Evolutionary conservation across 2,113 vertebrate species (phyloP), one percentile per base, ranked within the genome.

Genomic region (Paraplagusia blochii): DNA sequence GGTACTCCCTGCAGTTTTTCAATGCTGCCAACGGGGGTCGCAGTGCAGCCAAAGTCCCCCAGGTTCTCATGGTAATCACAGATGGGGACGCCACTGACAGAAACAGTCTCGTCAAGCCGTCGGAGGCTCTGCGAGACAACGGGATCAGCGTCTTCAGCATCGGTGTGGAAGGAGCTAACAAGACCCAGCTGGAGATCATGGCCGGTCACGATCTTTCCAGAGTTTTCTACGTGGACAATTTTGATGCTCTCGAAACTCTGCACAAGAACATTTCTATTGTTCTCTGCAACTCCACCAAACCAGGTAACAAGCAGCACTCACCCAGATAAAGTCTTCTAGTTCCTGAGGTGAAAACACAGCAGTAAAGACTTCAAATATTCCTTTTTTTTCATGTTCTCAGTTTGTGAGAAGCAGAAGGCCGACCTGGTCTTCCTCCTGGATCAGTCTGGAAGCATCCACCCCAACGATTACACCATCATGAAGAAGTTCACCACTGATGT

Each of bases 381-480:
- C 22, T 16, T 44, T 15, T 4, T 44, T 44, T 5, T 6, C 22
- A 8, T 57, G 7, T 48, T 17, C 16, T 11, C 72, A 93, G 92
- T 48, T 56, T 94, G 93, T 82, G 53, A 63, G 2, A 87, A 79
- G 12, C 63, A 71, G 42, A 2, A 79, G 45, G 85, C 88, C 6
- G 92, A 94, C 66, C 71, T 94, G 71, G 85, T 94, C 36, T 87
- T 94, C 74, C 74, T 94, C 6, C 22, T 91, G 0, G 91, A 93
- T 17, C 79, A 91, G 48, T 93, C 93, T 1, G 62, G 48, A 54
- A 93, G 88, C 66, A 91, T 94, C 39, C 0, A 0, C 0, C 0
- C 1, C 0, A 0, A 0, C 0, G 75, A 91, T 45, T 93, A 92
- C 67, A 14, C 0, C 11, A 44, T 35, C 35, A 89, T 92, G 82